Evolutionary conservation across 2,888 invertebrate genomes (phyloP).

Genomic region (Microplitis deprimator): DNA sequence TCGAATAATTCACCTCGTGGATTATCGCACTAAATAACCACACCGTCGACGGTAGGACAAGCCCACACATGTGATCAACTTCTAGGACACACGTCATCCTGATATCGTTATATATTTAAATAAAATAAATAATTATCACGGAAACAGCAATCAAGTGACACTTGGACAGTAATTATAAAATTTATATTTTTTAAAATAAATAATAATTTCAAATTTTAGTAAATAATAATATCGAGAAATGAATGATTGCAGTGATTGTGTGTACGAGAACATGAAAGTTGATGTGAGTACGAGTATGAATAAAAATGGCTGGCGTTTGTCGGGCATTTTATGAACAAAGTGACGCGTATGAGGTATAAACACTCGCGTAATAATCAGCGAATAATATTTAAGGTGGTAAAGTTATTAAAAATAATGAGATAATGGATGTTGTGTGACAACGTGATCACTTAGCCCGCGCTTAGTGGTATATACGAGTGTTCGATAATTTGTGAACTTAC

Average conservation of each 20-base stretch:
- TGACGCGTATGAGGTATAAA: constrained; percentile 25
- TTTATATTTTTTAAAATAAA: neutral
- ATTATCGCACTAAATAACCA: too few relatives aligned
- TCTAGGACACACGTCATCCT: too few relatives aligned
- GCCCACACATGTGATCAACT: too few relatives aligned
- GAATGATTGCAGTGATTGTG: neutral
- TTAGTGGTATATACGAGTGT: constrained; percentile 57
- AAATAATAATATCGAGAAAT: neutral
- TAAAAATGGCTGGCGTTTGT: constrained; percentile 53
- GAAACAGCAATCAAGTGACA: neutral
- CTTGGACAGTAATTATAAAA: too few relatives aligned
- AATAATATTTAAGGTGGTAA: neutral
- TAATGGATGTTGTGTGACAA: constrained; percentile 7
- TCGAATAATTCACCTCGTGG: too few relatives aligned
- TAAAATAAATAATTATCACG: too few relatives aligned
- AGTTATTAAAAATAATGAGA: neutral
- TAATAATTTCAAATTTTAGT: neutral
- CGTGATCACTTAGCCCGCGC: constrained; percentile 41
- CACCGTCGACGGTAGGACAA: too few relatives aligned
- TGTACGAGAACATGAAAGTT: neutral
- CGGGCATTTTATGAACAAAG: constrained; percentile 35
- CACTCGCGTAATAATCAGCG: constrained; percentile 11
- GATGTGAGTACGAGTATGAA: constrained; percentile 3
- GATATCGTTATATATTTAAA: too few relatives aligned
- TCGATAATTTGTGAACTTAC: constrained; percentile 83